Evolutionary conservation across 2,113 vertebrate genomes (phyloP).

Genomic region (Microtus montanus): DNA sequence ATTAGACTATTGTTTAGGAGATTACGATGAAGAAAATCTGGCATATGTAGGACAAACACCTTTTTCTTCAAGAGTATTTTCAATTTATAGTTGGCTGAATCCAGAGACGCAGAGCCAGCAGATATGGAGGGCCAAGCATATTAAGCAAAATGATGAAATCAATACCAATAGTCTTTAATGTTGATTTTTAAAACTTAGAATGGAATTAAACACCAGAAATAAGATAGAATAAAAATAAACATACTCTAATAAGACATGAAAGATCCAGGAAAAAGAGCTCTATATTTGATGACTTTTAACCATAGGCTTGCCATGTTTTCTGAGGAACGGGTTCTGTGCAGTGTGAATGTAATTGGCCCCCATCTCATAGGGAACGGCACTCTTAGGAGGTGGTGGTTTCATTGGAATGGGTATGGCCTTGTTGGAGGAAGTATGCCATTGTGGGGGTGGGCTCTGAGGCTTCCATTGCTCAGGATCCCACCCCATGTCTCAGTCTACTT

Average conservation of each 20-base stretch:
- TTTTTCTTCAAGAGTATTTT: not conserved
- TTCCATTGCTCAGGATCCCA: not conserved
- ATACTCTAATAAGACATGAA: not conserved
- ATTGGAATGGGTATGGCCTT: not conserved
- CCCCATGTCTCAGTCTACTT: not conserved
- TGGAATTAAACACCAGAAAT: not conserved
- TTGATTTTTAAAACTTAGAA: slow-evolving; percentile 34
- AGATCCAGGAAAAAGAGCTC: not conserved
- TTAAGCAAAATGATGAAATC: not conserved
- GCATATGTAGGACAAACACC: not conserved
- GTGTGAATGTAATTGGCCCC: not conserved
- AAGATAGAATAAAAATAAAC: not conserved
- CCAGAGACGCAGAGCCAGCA: not conserved
- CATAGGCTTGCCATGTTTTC: not conserved
- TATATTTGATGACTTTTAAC: not conserved
- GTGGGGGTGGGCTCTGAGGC: not conserved
- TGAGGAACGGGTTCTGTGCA: not conserved
- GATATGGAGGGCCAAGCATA: not conserved
- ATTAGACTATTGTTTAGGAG: not conserved
- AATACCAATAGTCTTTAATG: not conserved
- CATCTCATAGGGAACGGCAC: not conserved
- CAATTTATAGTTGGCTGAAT: not conserved
- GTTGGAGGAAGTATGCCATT: not conserved
- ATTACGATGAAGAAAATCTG: not conserved
- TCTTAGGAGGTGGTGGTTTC: not conserved